These are phyloP conservation scores for Noctua comes DNA, from an alignment of 2,888 invertebrate genomes.

Conservation along the genomic window DNA sequence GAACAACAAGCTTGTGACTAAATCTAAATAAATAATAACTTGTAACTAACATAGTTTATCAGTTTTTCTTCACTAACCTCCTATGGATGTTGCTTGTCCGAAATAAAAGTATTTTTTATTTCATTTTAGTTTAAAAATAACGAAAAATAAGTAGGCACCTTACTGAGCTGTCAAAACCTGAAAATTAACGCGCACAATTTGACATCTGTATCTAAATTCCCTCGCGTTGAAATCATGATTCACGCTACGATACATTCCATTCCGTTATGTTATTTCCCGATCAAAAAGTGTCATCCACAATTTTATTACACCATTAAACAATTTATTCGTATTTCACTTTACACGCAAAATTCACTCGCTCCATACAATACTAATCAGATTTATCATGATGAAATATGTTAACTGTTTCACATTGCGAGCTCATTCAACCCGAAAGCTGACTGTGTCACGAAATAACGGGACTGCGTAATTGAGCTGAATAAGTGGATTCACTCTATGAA, in stretches of 20 bases:
- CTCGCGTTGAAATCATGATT: not conserved
- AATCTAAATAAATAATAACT: too few relatives aligned
- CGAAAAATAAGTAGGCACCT: too few relatives aligned
- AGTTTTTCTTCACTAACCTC: too few relatives aligned
- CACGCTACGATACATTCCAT: slow-evolving; percentile 23
- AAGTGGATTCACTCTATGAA: slow-evolving; percentile 49
- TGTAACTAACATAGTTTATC: too few relatives aligned
- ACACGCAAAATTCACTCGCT: slow-evolving; percentile 48
- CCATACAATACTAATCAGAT: slow-evolving; percentile 63
- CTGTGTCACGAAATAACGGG: slow-evolving; percentile 49
- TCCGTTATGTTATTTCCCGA: slow-evolving; percentile 31
- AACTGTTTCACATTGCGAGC: slow-evolving; percentile 58
- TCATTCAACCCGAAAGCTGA: slow-evolving; percentile 52
- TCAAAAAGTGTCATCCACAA: slow-evolving; percentile 52
- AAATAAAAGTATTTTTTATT: too few relatives aligned
- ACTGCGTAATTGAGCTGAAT: slow-evolving; percentile 57
- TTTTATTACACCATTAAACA: slow-evolving; percentile 57
- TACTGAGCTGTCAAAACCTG: not conserved
- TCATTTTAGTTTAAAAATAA: not conserved
- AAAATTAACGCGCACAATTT: not conserved
- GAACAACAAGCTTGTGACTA: too few relatives aligned
- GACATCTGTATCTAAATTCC: not conserved
- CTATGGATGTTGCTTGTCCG: too few relatives aligned
- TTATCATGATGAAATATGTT: slow-evolving; percentile 65
- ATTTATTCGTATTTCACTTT: slow-evolving; percentile 56